Evolutionary conservation across 2,888 invertebrate species (phyloP), one percentile per base, ranked within the genome.

Genomic region (Apodemia mormo): DNA sequence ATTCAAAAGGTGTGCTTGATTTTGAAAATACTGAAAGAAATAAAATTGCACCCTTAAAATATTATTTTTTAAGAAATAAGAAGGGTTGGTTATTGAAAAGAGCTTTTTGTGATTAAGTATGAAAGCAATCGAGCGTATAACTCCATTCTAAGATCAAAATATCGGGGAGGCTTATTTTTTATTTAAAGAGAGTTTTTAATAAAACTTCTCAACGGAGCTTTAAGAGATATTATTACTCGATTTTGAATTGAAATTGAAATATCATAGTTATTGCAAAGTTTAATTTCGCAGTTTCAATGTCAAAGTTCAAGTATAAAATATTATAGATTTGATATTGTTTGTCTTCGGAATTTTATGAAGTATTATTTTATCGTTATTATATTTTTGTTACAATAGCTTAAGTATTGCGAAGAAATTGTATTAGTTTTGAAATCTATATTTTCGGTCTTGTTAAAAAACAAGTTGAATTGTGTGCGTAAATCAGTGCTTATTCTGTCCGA

Each of bases 41-140:
- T 81, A 79, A 81, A 72, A 72, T 70, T 74, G 74, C 76, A 77
- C 80, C 80, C 80, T 84, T 82, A 80, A 72, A 81, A 82, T 83
- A 82, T 80, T 83, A 83, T 82, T 84, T 86, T 84, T 76, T 82
- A 78, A 81, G 80, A 81, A 80, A 76, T 65, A 37, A 79, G 74
- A 77, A 78, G 76, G 85, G 83, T 84, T 82, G 84, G 84, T 84
- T 86, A 86, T 87, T 87, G 85, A 86, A 84, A 85, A 85, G 82
- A 71, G 78, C 76, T 79, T 82, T 81, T 83, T 82, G 83, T 85
- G 81, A 84, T 85, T 83, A 79, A 82, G 86, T 82, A 77, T 77
- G 76, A 76, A 81, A 76, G 82, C 83, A 88, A 85, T 85, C 81
- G 79, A 79, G 80, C 80, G 78, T 82, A 80, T 82, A 76, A 79